These are phyloP conservation scores for Coilia nasus DNA, from an alignment of 2,797 vertebrate genomes.

Conservation along the genomic window DNA sequence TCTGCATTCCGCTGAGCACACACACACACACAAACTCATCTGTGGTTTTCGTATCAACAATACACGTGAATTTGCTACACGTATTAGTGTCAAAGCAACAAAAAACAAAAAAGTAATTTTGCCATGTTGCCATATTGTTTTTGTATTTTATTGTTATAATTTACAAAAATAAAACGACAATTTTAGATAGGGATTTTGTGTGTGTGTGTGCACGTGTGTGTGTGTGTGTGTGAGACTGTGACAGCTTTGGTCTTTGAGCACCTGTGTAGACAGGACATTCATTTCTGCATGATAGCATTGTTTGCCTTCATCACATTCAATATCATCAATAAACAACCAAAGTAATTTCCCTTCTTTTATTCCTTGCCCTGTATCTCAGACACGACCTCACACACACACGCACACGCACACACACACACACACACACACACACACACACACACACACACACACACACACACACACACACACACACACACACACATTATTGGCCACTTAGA, in stretches of 20 bases:
- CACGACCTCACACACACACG: constrained; percentile 30
- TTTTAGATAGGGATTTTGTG: background rate
- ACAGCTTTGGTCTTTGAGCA: background rate
- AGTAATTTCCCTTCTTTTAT: constrained; percentile 35
- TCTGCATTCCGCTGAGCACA: no score
- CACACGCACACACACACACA: background rate
- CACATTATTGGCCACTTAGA: background rate
- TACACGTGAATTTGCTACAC: background rate
- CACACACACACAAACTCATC: no score
- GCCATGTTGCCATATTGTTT: background rate
- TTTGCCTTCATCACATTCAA: constrained; percentile 37
- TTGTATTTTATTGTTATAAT: background rate
- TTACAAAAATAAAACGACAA: no score
- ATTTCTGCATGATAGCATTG: constrained; percentile 37
- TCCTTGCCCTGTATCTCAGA: constrained; percentile 11
- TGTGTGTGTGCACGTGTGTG: background rate
- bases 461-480: no score
- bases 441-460: background rate
- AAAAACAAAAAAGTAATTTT: background rate
- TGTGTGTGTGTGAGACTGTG: background rate
- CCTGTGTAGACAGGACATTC: background rate
- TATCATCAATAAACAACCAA: constrained; percentile 28
- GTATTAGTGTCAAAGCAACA: background rate
- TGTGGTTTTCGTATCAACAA: background rate
- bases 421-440: background rate